Conservation (phyloP, 2,888 invertebrate genomes). For the Leptinotarsa juncta region DNA sequence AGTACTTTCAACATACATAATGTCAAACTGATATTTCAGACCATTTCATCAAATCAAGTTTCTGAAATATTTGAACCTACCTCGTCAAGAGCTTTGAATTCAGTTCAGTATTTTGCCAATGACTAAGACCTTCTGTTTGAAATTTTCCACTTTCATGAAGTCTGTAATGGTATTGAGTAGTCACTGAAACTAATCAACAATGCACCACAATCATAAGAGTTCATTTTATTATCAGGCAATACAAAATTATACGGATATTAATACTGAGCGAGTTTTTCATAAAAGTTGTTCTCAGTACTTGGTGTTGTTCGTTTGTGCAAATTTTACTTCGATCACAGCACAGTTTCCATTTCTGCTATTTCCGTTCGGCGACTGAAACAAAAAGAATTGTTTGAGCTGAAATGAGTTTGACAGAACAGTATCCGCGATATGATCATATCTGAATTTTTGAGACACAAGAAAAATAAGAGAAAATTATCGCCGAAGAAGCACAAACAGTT, state of each 20-base stretch:
- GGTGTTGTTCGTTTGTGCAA: slow-evolving; percentile 46
- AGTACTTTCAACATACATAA: too few relatives aligned
- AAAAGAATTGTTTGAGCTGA: slow-evolving; percentile 19
- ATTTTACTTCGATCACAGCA: slow-evolving; percentile 75
- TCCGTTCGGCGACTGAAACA: slow-evolving; percentile 70
- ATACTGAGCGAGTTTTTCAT: slow-evolving; percentile 26
- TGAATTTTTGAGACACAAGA: too few relatives aligned
- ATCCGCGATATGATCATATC: not conserved
- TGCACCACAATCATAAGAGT: slow-evolving; percentile 66
- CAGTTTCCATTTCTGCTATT: slow-evolving; percentile 92
- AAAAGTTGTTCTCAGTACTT: slow-evolving; percentile 37
- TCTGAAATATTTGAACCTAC: not conserved
- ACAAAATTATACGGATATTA: slow-evolving; percentile 40
- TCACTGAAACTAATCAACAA: slow-evolving; percentile 59
- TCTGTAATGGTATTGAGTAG: slow-evolving; percentile 23
- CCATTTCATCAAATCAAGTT: too few relatives aligned
- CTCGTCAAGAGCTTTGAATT: not conserved
- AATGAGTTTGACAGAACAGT: not conserved
- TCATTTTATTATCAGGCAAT: slow-evolving; percentile 52
- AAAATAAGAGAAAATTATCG: too few relatives aligned
- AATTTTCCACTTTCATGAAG: not conserved
- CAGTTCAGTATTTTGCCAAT: slow-evolving; percentile 16
- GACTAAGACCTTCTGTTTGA: not conserved
- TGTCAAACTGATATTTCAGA: too few relatives aligned
- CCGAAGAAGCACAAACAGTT: too few relatives aligned